Percentiles rank a stretch among this genome's conserved stretches.
These are phyloP conservation scores for Cheilosia urbana DNA, from an alignment of 2,888 invertebrate species.

Conservation along the genomic window DNA sequence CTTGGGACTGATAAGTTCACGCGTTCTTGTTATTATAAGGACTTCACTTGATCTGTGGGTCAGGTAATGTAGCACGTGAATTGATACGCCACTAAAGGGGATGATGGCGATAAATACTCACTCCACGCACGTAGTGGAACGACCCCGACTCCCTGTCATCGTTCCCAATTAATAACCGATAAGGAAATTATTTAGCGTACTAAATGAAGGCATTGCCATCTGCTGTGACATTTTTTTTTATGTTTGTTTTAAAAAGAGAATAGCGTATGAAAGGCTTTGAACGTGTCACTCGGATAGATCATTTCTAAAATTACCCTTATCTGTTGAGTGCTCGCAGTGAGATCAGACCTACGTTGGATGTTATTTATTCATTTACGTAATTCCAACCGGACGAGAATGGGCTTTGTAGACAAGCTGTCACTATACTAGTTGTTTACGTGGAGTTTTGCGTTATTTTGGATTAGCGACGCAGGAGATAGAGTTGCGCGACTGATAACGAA, in stretches of 20 bases:
- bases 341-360: conserved; percentile 35
- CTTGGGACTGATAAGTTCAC: too few relatives aligned
- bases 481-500: too few relatives aligned
- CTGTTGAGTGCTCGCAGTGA: conserved; percentile 14
- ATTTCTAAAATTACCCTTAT: conserved; percentile 49
- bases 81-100: conserved; percentile 34
- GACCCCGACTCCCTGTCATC: conserved; percentile 50
- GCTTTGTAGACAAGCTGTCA: conserved; percentile 49
- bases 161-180: conserved; percentile 38
- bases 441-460: too few relatives aligned
- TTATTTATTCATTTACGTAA: conserved; percentile 47
- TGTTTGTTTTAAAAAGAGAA: neutral
- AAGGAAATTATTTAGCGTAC: conserved; percentile 29
- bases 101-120: conserved; percentile 6
- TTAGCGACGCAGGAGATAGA: too few relatives aligned
- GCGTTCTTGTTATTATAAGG: conserved; percentile 19
- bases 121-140: conserved; percentile 25
- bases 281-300: conserved; percentile 31
- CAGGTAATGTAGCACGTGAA: conserved; percentile 45
- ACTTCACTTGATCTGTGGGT: conserved; percentile 31
- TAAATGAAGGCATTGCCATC: neutral
- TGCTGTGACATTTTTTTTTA: neutral
- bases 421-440: conserved; percentile 1
- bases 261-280: conserved; percentile 21
- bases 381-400: conserved; percentile 5